Base-by-base conservation (phyloP, 1,140 invertebrate genomes). In the Pogonognathellus flavescens region DNA sequence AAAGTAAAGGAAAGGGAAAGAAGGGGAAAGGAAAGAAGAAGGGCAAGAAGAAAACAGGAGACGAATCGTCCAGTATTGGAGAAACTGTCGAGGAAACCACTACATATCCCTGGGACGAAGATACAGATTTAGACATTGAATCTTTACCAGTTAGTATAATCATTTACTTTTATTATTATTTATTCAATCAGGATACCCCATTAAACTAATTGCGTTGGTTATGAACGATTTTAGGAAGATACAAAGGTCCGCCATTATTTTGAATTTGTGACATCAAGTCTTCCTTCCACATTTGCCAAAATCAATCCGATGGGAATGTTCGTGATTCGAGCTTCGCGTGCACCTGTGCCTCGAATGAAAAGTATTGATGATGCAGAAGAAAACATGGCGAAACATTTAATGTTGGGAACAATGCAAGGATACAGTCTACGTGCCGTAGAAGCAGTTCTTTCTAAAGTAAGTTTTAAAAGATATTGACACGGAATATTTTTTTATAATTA, bases 251-350 rank as follows among this genome's bases (percentile, higher is more conserved):
- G 80, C 16, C 57, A 70, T 18, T 87, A 87, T 53, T 80, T 87
- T 62, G 86, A 87, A 72, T 87, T 94, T 1, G 92, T 93, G 84
- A 93, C 94, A 3, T 94, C 95, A 16, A 92, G 93, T 16, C 89
- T 96, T 6, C 92, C 94, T 57, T 93, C 93, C 0, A 89, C 92
- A 25, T 95, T 94, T 86, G 94, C 94, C 0, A 91, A 92, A 50
- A 90, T 95, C 0, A 92, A 93, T 22, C 90, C 90, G 0, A 92
- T 93, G 80, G 93, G 94, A 86, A 90, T 95, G 0, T 96, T 95
- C 89, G 92, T 96, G 81, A 88, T 95, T 84, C 92, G 94, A 60
- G 90, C 90, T n/a, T 91, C 90, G 9, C 93, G 93, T 31, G 91
- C 93, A 31, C 91, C 91, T 7, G 91, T 95, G 62, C 94, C 94